These are phyloP conservation scores for Tromatobia lineatoria DNA, from an alignment of 2,888 invertebrate species.

Conservation along the genomic window DNA sequence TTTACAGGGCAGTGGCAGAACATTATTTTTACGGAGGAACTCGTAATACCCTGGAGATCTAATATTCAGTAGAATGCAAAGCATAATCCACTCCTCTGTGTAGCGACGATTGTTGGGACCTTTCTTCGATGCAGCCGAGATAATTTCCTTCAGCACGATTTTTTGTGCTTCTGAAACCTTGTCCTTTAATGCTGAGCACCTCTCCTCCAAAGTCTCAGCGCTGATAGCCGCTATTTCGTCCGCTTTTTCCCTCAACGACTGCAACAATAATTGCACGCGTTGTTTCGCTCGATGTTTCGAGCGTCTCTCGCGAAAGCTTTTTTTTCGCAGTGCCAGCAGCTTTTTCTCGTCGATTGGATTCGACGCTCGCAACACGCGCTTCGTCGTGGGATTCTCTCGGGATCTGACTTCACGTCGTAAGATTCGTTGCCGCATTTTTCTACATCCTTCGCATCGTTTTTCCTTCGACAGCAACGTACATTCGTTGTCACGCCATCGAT, in stretches of 20 bases:
- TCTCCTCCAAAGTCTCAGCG: too few relatives aligned
- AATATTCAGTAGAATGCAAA: constrained; percentile 46
- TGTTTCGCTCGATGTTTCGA: too few relatives aligned
- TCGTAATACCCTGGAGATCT: constrained; percentile 43
- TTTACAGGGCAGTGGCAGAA: constrained; percentile 38
- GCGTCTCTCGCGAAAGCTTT: not conserved
- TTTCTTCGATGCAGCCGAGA: constrained; percentile 26
- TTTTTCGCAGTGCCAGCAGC: not conserved
- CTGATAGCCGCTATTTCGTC: too few relatives aligned
- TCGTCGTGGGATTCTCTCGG: not conserved
- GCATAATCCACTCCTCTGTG: constrained; percentile 50
- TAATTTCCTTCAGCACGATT: constrained; percentile 5
- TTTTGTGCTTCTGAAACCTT: constrained; percentile 15
- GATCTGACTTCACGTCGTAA: too few relatives aligned
- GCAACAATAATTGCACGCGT: too few relatives aligned
- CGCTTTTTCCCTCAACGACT: too few relatives aligned
- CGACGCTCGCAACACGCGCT: too few relatives aligned
- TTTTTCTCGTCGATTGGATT: constrained; percentile 19
- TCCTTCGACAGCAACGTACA: too few relatives aligned
- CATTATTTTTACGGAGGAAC: constrained; percentile 31
- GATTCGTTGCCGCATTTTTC: too few relatives aligned
- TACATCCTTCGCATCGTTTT: too few relatives aligned
- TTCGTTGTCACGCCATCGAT: too few relatives aligned
- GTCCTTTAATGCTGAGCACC: too few relatives aligned
- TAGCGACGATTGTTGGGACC: constrained; percentile 33